These are phyloP conservation scores for Drosophila auraria DNA, from an alignment of 1,140 invertebrate species.

Conservation along the genomic window DNA sequence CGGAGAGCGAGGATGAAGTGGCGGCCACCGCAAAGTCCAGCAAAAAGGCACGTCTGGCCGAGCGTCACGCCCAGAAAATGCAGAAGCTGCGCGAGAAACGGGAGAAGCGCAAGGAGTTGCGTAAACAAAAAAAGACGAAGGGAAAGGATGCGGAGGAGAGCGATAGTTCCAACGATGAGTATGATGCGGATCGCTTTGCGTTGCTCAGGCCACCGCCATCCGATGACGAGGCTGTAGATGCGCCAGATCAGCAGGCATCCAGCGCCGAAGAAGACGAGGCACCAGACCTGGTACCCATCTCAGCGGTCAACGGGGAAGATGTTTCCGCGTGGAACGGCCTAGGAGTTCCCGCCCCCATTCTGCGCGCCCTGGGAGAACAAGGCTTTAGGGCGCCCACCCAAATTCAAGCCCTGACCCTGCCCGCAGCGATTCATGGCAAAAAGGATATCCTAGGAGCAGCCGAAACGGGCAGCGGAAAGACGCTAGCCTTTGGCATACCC, in stretches of 20 bases:
- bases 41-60: slow-evolving; percentile 61
- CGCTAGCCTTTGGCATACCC: slow-evolving; percentile 97
- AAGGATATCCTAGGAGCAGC: slow-evolving; percentile 97
- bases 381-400: slow-evolving; percentile 93
- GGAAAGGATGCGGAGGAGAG: slow-evolving; percentile 12
- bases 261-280: slow-evolving; percentile 43
- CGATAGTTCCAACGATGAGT: slow-evolving; percentile 43
- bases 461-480: slow-evolving; percentile 99
- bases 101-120: slow-evolving; percentile 63
- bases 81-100: slow-evolving; percentile 66
- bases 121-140: slow-evolving; percentile 45
- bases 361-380: slow-evolving; percentile 91
- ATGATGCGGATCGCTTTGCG: slow-evolving; percentile 63
- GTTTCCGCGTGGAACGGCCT: slow-evolving; percentile 89
- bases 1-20: slow-evolving; percentile 33
- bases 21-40: slow-evolving; percentile 2
- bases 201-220: slow-evolving; percentile 61
- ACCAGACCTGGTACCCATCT: slow-evolving; percentile 31
- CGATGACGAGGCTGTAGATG: slow-evolving; percentile 19
- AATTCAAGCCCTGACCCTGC: slow-evolving; percentile 92
- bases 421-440: slow-evolving; percentile 93
- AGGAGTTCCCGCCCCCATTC: slow-evolving; percentile 89
- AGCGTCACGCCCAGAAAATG: slow-evolving; percentile 54
- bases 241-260: background rate
- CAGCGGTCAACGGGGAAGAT: slow-evolving; percentile 29